A percentile compares a stretch with the other conserved stretches of the same genome.
Conservation (phyloP, 2,797 vertebrate genomes). For the Muscicapa comitata region DNA sequence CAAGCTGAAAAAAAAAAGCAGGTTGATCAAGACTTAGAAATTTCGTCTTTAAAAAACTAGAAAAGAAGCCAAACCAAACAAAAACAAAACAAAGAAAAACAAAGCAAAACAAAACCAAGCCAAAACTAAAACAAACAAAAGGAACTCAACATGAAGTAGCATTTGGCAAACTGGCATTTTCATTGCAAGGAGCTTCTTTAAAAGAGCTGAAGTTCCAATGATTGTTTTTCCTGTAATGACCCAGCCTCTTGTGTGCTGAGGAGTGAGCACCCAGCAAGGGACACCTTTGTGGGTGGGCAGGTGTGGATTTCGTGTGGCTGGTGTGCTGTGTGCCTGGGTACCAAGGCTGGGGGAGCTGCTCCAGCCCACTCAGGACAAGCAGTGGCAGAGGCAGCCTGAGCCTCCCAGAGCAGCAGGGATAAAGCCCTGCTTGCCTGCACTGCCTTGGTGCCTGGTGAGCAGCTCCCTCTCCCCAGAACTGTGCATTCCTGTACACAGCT, state of each 20-base stretch:
- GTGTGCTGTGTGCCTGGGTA: neutral
- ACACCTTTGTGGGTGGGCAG: neutral
- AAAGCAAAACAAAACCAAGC: neutral
- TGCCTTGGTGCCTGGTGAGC: neutral
- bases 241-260: neutral
- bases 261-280: neutral
- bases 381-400: neutral
- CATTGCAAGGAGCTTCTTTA: neutral
- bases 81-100: neutral
- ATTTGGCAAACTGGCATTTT: neutral
- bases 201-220: neutral
- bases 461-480: neutral
- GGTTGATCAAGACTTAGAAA: neutral
- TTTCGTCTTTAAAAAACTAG: neutral
- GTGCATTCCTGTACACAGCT: neutral
- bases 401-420: neutral
- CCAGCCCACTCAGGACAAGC: neutral
- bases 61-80: neutral
- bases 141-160: neutral
- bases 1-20: neutral
- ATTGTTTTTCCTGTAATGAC: neutral
- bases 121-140: neutral
- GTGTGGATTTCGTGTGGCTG: neutral
- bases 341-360: neutral
- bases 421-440: rapidly evolving